Evolutionary conservation across 2,113 vertebrate genomes (phyloP).

Genomic region (Tichodroma muraria): DNA sequence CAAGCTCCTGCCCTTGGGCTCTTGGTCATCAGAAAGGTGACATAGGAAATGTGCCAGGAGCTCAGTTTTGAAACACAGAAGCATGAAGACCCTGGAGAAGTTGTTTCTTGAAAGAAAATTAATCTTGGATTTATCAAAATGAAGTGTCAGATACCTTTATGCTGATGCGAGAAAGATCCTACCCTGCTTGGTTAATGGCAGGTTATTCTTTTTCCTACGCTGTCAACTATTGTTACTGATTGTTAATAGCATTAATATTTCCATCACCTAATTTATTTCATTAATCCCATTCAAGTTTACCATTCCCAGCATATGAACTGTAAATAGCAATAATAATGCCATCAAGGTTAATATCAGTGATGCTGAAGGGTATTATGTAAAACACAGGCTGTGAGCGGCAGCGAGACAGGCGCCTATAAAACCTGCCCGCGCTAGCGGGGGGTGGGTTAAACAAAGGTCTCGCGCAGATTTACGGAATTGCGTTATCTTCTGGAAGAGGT

Average conservation of each 20-base stretch:
- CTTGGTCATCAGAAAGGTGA: not conserved
- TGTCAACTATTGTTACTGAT: slow-evolving; percentile 60
- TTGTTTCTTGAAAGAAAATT: slow-evolving; percentile 2
- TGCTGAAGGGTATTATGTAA: slow-evolving; percentile 63
- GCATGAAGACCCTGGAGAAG: not conserved
- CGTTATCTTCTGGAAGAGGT: slow-evolving; percentile 55
- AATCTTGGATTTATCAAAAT: slow-evolving; percentile 27
- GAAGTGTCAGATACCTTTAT: slow-evolving; percentile 35
- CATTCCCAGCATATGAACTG: slow-evolving; percentile 49
- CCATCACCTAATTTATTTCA: slow-evolving; percentile 68
- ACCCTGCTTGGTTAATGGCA: slow-evolving; percentile 20
- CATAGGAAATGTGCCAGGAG: accelerated
- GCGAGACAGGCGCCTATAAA: slow-evolving; percentile 54
- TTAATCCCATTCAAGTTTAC: slow-evolving; percentile 63
- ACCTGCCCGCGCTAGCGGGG: not conserved
- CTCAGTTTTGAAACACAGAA: not conserved
- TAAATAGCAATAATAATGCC: slow-evolving; percentile 66
- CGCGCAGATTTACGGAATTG: slow-evolving; percentile 54
- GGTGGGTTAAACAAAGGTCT: slow-evolving; percentile 60
- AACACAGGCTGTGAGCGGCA: slow-evolving; percentile 34
- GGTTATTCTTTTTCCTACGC: slow-evolving; percentile 41
- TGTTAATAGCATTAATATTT: slow-evolving; percentile 68
- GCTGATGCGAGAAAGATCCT: not conserved
- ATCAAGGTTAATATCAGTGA: slow-evolving; percentile 56
- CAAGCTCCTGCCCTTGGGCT: not conserved